A percentile compares a stretch with the other conserved stretches of the same genome.
phyloP scores from a whole-genome alignment of 2,888 invertebrate species.

The Diarsia brunnea region DNA sequence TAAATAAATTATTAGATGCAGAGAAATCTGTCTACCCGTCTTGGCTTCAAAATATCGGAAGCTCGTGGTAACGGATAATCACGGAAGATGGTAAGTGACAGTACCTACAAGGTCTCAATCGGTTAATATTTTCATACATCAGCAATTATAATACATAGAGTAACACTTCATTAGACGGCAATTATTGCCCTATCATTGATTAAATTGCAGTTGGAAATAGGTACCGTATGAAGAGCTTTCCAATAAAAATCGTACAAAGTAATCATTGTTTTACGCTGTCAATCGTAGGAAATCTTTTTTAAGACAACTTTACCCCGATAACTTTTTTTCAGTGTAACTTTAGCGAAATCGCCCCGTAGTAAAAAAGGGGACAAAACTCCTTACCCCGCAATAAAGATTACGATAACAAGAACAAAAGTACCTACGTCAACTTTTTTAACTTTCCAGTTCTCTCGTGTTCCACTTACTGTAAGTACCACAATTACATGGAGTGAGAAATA shows the following conservation, averaged over 20 bases:
- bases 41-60: too few relatives aligned
- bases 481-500: slow-evolving; percentile 71
- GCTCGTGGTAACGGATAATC: too few relatives aligned
- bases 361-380: slow-evolving; percentile 58
- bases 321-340: slow-evolving; percentile 42
- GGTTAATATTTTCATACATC: neutral
- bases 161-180: neutral
- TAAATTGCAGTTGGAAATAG: neutral
- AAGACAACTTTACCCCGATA: slow-evolving; percentile 37
- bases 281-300: slow-evolving; percentile 20
- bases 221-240: too few relatives aligned
- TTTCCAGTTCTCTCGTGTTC: slow-evolving; percentile 62
- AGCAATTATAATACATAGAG: neutral
- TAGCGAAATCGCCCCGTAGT: slow-evolving; percentile 18
- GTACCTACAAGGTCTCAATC: neutral
- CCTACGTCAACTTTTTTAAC: slow-evolving; percentile 69
- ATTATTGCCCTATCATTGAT: neutral
- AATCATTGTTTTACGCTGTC: slow-evolving; percentile 45
- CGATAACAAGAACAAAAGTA: slow-evolving; percentile 66
- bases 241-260: slow-evolving; percentile 2
- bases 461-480: slow-evolving; percentile 68
- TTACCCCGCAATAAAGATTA: slow-evolving; percentile 68
- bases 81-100: too few relatives aligned
- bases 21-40: too few relatives aligned
- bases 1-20: too few relatives aligned